Evolutionary conservation across 2,888 invertebrate genomes (phyloP).

Genomic region (Cyaniris semiargus): DNA sequence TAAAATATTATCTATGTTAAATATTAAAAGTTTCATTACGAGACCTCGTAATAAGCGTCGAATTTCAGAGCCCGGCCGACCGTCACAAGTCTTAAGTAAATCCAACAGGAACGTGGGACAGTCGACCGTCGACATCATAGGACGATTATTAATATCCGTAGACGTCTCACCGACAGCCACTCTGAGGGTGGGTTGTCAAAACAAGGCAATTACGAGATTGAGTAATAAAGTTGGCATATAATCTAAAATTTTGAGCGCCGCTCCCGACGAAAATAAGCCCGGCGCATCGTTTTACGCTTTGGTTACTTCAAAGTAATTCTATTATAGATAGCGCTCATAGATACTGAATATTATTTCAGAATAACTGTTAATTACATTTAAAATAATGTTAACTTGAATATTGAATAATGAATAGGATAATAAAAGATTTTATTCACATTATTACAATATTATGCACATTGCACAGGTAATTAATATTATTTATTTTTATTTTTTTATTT

Average conservation of each 20-base stretch:
- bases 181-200: slow-evolving; percentile 78
- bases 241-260: slow-evolving; percentile 50
- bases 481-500: too few relatives aligned
- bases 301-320: slow-evolving; percentile 30
- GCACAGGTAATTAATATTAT: too few relatives aligned
- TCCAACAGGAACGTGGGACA: slow-evolving; percentile 56
- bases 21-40: neutral
- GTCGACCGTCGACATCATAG: slow-evolving; percentile 59
- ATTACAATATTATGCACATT: neutral
- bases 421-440: neutral
- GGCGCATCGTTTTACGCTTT: slow-evolving; percentile 68
- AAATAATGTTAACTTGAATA: slow-evolving; percentile 22
- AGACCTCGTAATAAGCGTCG: neutral
- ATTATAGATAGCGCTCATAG: slow-evolving; percentile 23
- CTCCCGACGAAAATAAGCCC: slow-evolving; percentile 38
- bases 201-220: slow-evolving; percentile 76
- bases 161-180: slow-evolving; percentile 66
- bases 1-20: neutral
- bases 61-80: neutral
- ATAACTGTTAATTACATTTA: slow-evolving; percentile 25
- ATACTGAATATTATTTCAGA: slow-evolving; percentile 25
- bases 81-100: slow-evolving; percentile 25
- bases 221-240: slow-evolving; percentile 74
- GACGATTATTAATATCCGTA: slow-evolving; percentile 78
- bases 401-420: neutral